A percentile compares a stretch with the other conserved stretches of the same genome.
These are phyloP conservation scores for Scleropages formosus DNA, from an alignment of 2,797 vertebrate genomes.

Conservation along the genomic window DNA sequence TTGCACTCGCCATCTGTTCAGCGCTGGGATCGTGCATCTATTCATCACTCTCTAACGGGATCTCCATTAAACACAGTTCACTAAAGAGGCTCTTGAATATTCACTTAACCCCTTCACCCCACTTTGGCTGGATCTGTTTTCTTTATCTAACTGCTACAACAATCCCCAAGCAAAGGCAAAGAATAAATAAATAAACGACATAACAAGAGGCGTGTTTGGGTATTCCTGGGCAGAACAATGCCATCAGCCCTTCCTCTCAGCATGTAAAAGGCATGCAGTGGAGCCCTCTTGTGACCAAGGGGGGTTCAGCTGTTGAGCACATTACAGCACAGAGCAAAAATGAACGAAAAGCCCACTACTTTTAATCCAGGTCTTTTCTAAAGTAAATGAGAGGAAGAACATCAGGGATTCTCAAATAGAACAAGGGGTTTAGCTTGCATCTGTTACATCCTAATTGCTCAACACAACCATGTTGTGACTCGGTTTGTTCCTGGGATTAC, in stretches of 20 bases:
- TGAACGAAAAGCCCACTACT: slow-evolving; percentile 70
- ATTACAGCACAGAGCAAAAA: slow-evolving; percentile 44
- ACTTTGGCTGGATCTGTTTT: slow-evolving; percentile 33
- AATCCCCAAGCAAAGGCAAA: background rate
- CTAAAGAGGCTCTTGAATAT: slow-evolving; percentile 49
- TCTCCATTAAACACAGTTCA: slow-evolving; percentile 49
- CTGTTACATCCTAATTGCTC: background rate
- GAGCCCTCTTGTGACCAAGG: slow-evolving; percentile 40
- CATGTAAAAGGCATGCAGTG: slow-evolving; percentile 39
- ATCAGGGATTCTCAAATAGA: background rate
- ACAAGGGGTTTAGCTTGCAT: background rate
- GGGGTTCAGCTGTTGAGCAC: slow-evolving; percentile 51
- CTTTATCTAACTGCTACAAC: slow-evolving; percentile 33
- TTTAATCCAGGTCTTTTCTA: too few species aligned
- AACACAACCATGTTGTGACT: background rate
- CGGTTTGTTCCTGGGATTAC: background rate
- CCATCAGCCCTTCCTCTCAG: background rate
- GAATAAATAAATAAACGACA: background rate
- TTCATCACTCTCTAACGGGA: slow-evolving; percentile 60
- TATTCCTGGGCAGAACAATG: background rate
- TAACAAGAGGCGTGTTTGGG: background rate
- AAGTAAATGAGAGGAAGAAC: slow-evolving; percentile 59
- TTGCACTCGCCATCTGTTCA: slow-evolving; percentile 55
- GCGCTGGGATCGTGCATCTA: slow-evolving; percentile 34
- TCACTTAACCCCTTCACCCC: slow-evolving; percentile 44